Evolutionary conservation across 2,113 vertebrate species (phyloP).

Genomic region (Pimephales promelas): DNA sequence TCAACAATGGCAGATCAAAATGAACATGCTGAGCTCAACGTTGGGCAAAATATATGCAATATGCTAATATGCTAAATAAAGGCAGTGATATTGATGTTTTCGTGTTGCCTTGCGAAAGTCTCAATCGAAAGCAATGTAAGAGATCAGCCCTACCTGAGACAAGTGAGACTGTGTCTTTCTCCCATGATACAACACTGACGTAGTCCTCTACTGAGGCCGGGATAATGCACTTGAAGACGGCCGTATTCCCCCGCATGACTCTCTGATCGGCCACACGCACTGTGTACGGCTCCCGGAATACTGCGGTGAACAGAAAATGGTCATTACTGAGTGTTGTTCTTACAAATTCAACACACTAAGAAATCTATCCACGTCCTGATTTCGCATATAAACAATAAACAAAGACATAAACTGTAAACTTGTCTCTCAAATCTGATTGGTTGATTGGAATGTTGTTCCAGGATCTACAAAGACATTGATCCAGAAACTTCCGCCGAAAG

Average conservation of each 20-base stretch:
- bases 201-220: conserved; percentile 98
- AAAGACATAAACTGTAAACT: too few relatives aligned
- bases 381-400: too few relatives aligned
- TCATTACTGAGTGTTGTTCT: not conserved
- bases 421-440: too few relatives aligned
- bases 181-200: conserved; percentile 97
- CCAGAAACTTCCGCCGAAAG: too few relatives aligned
- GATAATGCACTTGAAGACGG: conserved; percentile 99
- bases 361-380: not conserved
- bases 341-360: not conserved
- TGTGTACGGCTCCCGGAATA: conserved; percentile 98
- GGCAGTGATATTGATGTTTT: not conserved
- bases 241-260: conserved; percentile 99
- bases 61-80: not conserved
- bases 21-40: conserved; percentile 56
- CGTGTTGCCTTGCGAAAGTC: not conserved
- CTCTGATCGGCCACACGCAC: conserved; percentile 99
- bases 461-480: too few relatives aligned
- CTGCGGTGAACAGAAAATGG: conserved; percentile 65
- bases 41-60: too few relatives aligned
- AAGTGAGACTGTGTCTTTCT: conserved; percentile 99
- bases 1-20: conserved; percentile 65
- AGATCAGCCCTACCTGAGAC: conserved; percentile 87
- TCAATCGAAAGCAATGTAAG: not conserved
- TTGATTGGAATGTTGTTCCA: too few relatives aligned